Evolutionary conservation across 2,888 invertebrate species (phyloP).

Genomic region (Melinaea marsaeus): DNA sequence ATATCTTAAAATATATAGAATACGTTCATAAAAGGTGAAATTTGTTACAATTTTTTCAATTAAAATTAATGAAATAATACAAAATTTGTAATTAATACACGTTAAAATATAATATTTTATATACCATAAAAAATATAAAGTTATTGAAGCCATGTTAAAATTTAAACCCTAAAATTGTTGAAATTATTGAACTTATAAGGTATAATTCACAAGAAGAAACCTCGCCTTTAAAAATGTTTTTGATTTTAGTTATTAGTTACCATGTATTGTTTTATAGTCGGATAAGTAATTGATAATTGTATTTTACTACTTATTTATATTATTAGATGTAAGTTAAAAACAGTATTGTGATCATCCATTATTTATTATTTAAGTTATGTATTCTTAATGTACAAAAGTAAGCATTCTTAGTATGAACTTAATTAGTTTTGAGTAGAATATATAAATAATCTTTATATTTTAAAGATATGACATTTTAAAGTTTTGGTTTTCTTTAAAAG

Average conservation of each 20-base stretch:
- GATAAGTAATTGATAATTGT: background rate
- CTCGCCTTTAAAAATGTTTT: background rate
- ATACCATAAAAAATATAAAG: too few species aligned
- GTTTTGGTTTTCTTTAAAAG: background rate
- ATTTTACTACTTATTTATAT: constrained; percentile 4
- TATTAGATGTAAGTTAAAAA: constrained; percentile 14
- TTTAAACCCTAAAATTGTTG: background rate
- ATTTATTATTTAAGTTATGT: constrained; percentile 3
- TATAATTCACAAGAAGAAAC: background rate
- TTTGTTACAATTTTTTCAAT: too few species aligned
- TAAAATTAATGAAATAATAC: too few species aligned
- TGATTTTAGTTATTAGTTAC: background rate
- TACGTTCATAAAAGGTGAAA: too few species aligned
- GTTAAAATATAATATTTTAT: too few species aligned
- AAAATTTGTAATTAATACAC: too few species aligned
- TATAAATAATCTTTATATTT: background rate
- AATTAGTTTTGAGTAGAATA: background rate
- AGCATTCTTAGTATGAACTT: background rate
- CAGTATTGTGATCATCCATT: constrained; percentile 24
- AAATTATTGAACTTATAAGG: constrained; percentile 3
- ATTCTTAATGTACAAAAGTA: constrained; percentile 3
- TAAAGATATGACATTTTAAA: background rate
- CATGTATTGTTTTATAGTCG: constrained; percentile 1
- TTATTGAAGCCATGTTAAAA: too few species aligned
- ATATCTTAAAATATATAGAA: too few species aligned